Conservation (phyloP, 1,140 invertebrate genomes). For the Pristionchus pacificus region DNA sequence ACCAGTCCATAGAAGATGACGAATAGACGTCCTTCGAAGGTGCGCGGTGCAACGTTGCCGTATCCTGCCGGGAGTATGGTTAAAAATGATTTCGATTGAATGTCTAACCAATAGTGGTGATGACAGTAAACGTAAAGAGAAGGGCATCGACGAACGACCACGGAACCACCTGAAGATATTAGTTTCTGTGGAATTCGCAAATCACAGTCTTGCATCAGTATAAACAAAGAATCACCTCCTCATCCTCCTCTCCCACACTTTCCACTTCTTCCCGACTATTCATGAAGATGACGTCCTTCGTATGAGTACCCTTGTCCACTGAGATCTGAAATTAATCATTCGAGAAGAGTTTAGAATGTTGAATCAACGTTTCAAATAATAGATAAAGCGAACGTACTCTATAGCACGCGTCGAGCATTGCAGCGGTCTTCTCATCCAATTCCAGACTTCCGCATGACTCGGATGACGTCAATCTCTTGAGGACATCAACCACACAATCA, state of each 20-base stretch:
- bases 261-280: conserved; percentile 31
- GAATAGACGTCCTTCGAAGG: conserved; percentile 48
- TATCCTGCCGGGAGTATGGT: conserved; percentile 58
- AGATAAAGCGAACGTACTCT: too few species aligned
- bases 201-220: too few species aligned
- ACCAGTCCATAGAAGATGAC: conserved; percentile 44
- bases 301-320: conserved; percentile 30
- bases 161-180: background rate
- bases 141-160: background rate
- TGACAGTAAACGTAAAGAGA: background rate
- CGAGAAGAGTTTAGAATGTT: too few species aligned
- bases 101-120: background rate
- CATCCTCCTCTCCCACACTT: conserved; percentile 15
- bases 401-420: background rate
- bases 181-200: conserved; percentile 1
- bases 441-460: background rate
- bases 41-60: conserved; percentile 62
- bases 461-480: too few species aligned
- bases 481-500: too few species aligned
- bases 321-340: conserved; percentile 28
- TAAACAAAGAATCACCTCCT: background rate
- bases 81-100: background rate
- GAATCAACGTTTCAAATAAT: too few species aligned
- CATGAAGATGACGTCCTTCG: conserved; percentile 27
- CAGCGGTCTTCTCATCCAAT: background rate